Base-by-base conservation (phyloP, 2,888 invertebrate genomes). In the Alloscopus bannaensis region DNA sequence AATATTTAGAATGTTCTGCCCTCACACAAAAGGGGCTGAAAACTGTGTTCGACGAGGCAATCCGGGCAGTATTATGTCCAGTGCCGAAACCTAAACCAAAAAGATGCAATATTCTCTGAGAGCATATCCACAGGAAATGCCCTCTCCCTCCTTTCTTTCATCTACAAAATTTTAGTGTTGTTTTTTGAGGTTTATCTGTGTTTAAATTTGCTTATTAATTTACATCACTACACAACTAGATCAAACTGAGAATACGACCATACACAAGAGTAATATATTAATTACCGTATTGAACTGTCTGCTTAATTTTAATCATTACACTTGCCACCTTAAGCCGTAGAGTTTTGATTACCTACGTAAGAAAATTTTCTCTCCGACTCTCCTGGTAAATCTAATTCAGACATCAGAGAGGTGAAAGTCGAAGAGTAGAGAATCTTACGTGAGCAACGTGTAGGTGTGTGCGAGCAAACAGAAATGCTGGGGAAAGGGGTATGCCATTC, bases 21-120 rank as follows among this genome's bases (percentile, higher is more conserved):
- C 91, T 99, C 84, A 98, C 98, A 88, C 98, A 99, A 91, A 98
- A 98, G 90, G 98, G 98, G 68, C 92, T 99, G 86, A 99, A 99
- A 91, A 97, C 96, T 81, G 99, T 99, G 86, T 99, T 99, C 89
- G 99, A 83, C 64, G 83, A 83, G 81, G 99, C 99, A 84, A 99
- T 99, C 89, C 93, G 98, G 87, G 98, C 99, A 71, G 99, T 99
- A 85, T 92, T 99, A 80, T 97, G 97, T 90, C 99, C 99, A 84
- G 95, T 96, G 87, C 93, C 94, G 88, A 96, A 94, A 89, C 93
- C 94, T 86, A 97, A 96, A 90, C 93, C 47, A 28, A 77, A 68
- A 73, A 72, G 18, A 81, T 83, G 83, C 75, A 73, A 55, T 57
- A 83, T 83, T 78, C 83, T 83, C 52, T 83, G 80, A 83, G 57